Conservation (phyloP, 2,888 invertebrate species). For the Leistus spinibarbis region DNA sequence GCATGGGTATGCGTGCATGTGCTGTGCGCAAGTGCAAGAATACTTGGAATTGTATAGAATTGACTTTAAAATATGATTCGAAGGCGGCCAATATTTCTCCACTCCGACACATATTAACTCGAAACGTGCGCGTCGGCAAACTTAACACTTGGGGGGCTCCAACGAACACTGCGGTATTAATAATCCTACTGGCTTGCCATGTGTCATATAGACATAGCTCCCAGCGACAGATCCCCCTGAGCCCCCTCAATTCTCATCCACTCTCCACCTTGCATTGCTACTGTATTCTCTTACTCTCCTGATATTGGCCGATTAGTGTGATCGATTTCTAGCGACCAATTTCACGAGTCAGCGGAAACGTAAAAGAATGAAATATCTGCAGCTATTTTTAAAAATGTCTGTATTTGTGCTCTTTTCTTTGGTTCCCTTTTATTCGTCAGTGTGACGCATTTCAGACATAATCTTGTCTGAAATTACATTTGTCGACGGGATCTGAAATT, state of each 20-base stretch:
- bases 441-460: conserved; percentile 7
- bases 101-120: conserved; percentile 50
- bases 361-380: conserved; percentile 26
- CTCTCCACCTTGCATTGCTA: not conserved
- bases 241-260: not conserved
- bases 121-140: conserved; percentile 15
- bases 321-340: conserved; percentile 35
- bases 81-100: conserved; percentile 53
- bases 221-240: not conserved
- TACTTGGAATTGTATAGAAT: conserved; percentile 47
- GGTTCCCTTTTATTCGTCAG: conserved; percentile 13
- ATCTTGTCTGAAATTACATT: conserved; percentile 4
- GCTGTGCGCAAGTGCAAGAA: not conserved
- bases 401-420: not conserved
- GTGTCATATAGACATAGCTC: conserved; percentile 5
- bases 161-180: conserved; percentile 47
- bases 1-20: not conserved
- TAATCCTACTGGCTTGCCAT: conserved; percentile 42
- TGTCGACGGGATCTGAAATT: conserved; percentile 19
- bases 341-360: conserved; percentile 35
- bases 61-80: conserved; percentile 55
- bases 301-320: conserved; percentile 37
- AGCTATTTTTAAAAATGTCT: conserved; percentile 33
- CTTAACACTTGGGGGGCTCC: conserved; percentile 25
- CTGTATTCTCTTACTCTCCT: not conserved